Evolutionary conservation across 2,888 invertebrate species (phyloP).

Genomic region (Antitype chi): DNA sequence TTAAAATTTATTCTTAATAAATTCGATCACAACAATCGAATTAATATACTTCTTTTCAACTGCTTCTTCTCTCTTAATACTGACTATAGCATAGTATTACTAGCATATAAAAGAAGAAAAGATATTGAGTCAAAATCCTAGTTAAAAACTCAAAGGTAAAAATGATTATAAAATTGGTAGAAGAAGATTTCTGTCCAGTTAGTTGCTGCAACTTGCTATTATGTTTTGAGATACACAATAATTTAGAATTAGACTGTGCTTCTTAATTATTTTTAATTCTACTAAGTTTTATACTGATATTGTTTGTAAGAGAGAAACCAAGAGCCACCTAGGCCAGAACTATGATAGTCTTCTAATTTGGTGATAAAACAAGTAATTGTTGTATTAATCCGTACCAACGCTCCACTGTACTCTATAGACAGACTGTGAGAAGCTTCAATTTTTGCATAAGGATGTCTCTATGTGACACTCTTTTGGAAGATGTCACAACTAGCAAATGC

Average conservation of each 20-base stretch:
- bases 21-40: constrained; percentile 27
- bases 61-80: background rate
- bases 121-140: background rate
- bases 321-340: background rate
- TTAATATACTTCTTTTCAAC: background rate
- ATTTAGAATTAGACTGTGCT: background rate
- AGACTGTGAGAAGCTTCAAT: background rate
- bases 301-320: background rate
- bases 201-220: too few relatives aligned
- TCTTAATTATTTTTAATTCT: background rate
- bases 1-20: background rate
- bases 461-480: background rate
- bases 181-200: background rate
- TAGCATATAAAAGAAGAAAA: background rate
- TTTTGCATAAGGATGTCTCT: background rate
- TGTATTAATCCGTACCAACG: background rate
- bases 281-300: background rate
- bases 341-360: background rate
- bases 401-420: background rate
- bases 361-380: background rate
- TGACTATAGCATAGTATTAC: background rate
- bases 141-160: background rate
- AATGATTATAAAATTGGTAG: background rate
- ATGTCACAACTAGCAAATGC: background rate
- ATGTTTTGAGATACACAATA: background rate